These are phyloP conservation scores for Acanthurus lineatus DNA, from an alignment of 2,797 vertebrate genomes.

Conservation along the genomic window DNA sequence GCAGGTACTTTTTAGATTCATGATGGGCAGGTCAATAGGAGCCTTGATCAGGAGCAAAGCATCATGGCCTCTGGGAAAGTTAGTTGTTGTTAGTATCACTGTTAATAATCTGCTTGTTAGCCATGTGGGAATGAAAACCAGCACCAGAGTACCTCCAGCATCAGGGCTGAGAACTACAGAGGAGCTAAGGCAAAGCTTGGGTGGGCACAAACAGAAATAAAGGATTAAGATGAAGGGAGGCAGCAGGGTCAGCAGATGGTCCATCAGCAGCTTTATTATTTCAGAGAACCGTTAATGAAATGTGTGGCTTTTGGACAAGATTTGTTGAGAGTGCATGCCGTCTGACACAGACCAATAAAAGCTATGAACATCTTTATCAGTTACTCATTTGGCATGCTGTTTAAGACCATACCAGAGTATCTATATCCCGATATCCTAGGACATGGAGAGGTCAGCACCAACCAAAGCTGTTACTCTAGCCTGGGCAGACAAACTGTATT, in stretches of 20 bases:
- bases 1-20: constrained; percentile 1
- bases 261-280: constrained; percentile 32
- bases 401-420: constrained; percentile 11
- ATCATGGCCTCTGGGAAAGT: constrained; percentile 50
- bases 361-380: constrained; percentile 6
- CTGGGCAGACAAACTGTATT: constrained; percentile 56
- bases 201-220: constrained; percentile 31
- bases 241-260: constrained; percentile 52
- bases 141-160: constrained; percentile 83
- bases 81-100: constrained; percentile 81
- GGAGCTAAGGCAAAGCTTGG: constrained; percentile 65
- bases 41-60: constrained; percentile 63
- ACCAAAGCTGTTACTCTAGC: constrained; percentile 67
- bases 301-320: constrained; percentile 7
- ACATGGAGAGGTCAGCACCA: constrained; percentile 61
- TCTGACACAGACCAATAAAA: constrained; percentile 18
- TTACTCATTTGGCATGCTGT: neutral
- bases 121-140: constrained; percentile 88
- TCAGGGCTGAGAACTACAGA: constrained; percentile 75
- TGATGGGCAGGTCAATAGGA: constrained; percentile 64
- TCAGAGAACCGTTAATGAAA: neutral
- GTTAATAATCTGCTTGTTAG: constrained; percentile 73
- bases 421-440: constrained; percentile 36
- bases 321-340: constrained; percentile 1
- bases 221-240: constrained; percentile 53